Evolutionary conservation across 2,888 invertebrate genomes (phyloP), one percentile per base, ranked within the genome.

Genomic region (Venusia cambrica): DNA sequence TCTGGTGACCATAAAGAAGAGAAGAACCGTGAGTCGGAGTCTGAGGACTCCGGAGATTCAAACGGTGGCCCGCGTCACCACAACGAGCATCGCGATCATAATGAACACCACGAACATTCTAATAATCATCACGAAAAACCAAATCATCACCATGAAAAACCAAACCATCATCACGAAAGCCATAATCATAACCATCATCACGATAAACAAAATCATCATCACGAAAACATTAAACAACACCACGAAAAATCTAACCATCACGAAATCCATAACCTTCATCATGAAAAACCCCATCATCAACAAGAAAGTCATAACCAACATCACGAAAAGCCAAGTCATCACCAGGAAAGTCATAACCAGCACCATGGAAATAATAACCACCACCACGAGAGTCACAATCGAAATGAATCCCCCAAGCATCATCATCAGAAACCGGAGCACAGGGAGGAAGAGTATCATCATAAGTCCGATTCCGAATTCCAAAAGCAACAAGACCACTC

Each of bases 1-100:
- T 62, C 73, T 5, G 62, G 65, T 20, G 62, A 71, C 29, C 50
- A 60, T 30, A 45, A 33, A 15, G 50, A 29, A 12, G 47, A 38
- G 38, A 49, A 45, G 4, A 48, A 50, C 27, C 28, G 20, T 2
- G 48, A 51, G 4, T 41, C 53, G 4, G 48, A 51, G 4, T 41
- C 53, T 4, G 43, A 39, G 17, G 40, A 51, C 16, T 48, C 57
- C 4, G 52, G 54, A 12, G 52, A 51, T 14, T 50, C 58, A 0
- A 51, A 57, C 2, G 54, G 59, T 1, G 28, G 19, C 14, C 46
- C 58, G 5, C 33, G 53, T 28, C 45, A 40, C 3, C 41, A 45
- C 4, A 18, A 16, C 1, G 28, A 41, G 6, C 44, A 48, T 7
- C 36, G 26, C 2, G 24, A 38, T 14, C 36, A 46, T 5, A 41